These are phyloP conservation scores for Phaedon cochleariae DNA, from an alignment of 2,888 invertebrate genomes.

Conservation along the genomic window DNA sequence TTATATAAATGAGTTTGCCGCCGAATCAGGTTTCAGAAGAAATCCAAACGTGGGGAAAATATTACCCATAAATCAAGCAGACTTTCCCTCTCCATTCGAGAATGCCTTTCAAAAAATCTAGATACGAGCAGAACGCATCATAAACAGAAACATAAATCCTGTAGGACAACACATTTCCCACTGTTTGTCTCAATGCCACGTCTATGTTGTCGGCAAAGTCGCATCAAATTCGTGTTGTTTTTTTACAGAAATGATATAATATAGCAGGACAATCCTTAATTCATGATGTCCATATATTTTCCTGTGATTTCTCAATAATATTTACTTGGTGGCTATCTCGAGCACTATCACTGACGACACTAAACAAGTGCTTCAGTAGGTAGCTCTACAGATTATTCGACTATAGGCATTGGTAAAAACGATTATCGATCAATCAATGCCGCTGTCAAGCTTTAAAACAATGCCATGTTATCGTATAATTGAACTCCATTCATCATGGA, in stretches of 20 bases:
- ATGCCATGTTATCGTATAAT: constrained; percentile 62
- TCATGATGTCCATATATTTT: constrained; percentile 51
- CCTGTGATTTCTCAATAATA: constrained; percentile 56
- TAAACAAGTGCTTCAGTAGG: constrained; percentile 50
- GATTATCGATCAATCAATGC: constrained; percentile 62
- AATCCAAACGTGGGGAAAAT: neutral
- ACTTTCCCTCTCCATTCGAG: constrained; percentile 4
- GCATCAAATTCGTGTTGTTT: constrained; percentile 18
- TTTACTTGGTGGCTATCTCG: constrained; percentile 9
- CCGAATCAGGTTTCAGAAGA: neutral
- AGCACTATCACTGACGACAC: constrained; percentile 36
- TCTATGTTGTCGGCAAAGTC: constrained; percentile 13
- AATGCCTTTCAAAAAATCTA: constrained; percentile 13
- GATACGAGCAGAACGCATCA: constrained; percentile 16
- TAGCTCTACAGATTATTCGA: constrained; percentile 50
- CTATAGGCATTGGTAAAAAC: constrained; percentile 53
- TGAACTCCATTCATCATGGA: constrained; percentile 61
- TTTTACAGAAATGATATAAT: constrained; percentile 17
- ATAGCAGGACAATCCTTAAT: constrained; percentile 47
- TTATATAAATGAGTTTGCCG: neutral
- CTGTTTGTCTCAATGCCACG: constrained; percentile 14
- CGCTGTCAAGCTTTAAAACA: constrained; percentile 61
- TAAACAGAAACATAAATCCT: constrained; percentile 34
- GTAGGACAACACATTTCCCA: constrained; percentile 20
- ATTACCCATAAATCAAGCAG: neutral